Percentiles rank a stretch among this genome's conserved stretches.
phyloP scores from a whole-genome alignment of 2,888 invertebrate species.

The Papilio gigon region DNA sequence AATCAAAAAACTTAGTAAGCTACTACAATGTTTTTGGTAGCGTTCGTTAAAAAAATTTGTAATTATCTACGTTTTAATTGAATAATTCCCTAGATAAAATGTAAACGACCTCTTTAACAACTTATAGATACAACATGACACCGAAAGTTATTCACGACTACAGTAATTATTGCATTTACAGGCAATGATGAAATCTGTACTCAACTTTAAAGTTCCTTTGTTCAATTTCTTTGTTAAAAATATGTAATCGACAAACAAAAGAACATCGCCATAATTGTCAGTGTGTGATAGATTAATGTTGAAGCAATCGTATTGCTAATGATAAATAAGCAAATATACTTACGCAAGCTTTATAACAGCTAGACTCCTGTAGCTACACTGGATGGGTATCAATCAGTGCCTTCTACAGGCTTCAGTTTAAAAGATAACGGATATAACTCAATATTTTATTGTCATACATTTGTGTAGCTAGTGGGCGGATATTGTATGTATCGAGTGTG shows the following conservation, averaged over 20 bases:
- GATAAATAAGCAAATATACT: neutral
- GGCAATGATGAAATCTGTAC: neutral
- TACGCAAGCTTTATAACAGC: neutral
- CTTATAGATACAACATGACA: neutral
- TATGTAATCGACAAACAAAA: too few species aligned
- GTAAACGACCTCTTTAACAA: neutral
- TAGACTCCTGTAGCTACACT: neutral
- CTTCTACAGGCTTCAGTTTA: conserved; percentile 9
- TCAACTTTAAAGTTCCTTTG: neutral
- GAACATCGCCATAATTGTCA: too few species aligned
- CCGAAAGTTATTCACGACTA: neutral
- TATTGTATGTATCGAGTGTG: neutral
- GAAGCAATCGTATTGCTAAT: neutral
- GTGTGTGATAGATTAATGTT: too few species aligned
- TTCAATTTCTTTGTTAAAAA: neutral
- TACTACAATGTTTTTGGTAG: neutral
- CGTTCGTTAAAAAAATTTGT: neutral
- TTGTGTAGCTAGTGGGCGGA: neutral
- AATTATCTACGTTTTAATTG: neutral
- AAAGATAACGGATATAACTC: conserved; percentile 3
- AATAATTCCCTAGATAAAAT: neutral
- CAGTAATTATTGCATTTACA: neutral
- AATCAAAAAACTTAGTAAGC: neutral
- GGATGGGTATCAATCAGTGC: conserved; percentile 8
- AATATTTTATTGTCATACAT: neutral